Base-by-base conservation (phyloP, 2,888 invertebrate species). In the Cephus nigrinus region DNA sequence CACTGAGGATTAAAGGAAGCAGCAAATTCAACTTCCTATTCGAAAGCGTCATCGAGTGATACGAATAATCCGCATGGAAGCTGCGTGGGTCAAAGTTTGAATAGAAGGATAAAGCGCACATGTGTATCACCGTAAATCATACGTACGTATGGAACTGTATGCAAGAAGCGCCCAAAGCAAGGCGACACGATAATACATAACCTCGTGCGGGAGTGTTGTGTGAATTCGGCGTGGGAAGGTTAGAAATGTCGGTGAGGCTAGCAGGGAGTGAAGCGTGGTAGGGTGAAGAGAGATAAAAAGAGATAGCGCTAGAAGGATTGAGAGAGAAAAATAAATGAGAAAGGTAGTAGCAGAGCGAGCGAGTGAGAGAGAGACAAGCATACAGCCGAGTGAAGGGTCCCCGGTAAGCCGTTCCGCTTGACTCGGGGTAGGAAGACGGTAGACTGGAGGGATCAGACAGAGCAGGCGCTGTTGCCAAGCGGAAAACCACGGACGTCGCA, bases 391-490 rank as follows among this genome's bases (percentile, higher is more conserved):
- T 71, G 30, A n/a, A 68, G 68, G 15, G 33, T 4, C 74, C 68
- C 36, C 40, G 69, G 35, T 55, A 55, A 34, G 68, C 11, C 34
- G 9, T 30, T 35, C 31, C 34, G 11, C 9, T 5, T 11, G 68
- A 36, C 31, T 23, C 68, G 55, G 35, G 3, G 73, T 73, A 55
- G 73, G 78, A 73, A 75, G 76, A 72, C 73, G 36, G 73, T 9
- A 15, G 9, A 55, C 55, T 55, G 55, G 55, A 55, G 23, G 55
- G 55, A 55, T 55, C 55, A 79, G 40, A 71, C 77, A 72, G 55
- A 83, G 81, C 82, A 82, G 84, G 84, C 88, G 86, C 87, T 90
- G 90, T 90, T 90, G 89, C 90, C 88, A 89, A 90, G 90, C 90
- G 90, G 89, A 90, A 89, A 88, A 88, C 86, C 84, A 82, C 85